Base-by-base conservation (phyloP, 2,113 vertebrate genomes). In the Clarias gariepinus region DNA sequence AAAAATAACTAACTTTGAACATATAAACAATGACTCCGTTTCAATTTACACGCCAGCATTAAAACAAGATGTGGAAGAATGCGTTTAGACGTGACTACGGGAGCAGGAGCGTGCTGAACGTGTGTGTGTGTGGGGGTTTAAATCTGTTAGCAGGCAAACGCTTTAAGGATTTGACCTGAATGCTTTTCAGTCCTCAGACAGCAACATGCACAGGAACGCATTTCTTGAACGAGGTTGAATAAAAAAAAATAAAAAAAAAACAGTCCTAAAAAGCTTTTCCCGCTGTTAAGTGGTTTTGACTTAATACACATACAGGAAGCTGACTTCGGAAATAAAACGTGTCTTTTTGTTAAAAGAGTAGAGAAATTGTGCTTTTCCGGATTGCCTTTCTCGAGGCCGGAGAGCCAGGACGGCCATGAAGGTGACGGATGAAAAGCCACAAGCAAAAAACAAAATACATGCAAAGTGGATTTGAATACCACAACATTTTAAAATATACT, bases 1-100 rank as follows among this genome's bases (percentile, higher is more conserved):
- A 47, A 47, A 66, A 58, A 87, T 47, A 89, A 93, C 90, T 91
- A 94, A 95, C 93, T 92, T 90, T 90, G 93, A 87, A 93, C 90
- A 90, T 90, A 90, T 94, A 94, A 95, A 95, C 94, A 94, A 90
- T 89, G 88, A 73, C 89, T 87, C 89, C 83, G 85, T 89, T 90
- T 90, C 83, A 85, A 94, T 94, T 94, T 94, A 93, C 92, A 93
- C 89, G 91, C 5, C 73, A 58, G 90, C 94, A 94, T 95, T 95
- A 92, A 84, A 95, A 92, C 93, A 94, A 95, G 94, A 94, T 94
- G 95, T 94, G 90, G 90, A 83, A 95, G 93, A 82, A 61, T 81
- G 1, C 11, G 25, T 84, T 87, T 73, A 36, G 83, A n/a, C 30
- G 73, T 28, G 66, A 78, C 58, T 86, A 61, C 12, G 78, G 83